Percentiles rank a stretch among this genome's conserved stretches.
phyloP scores from a whole-genome alignment of 1,140 invertebrate genomes.

The Rhagoletis zephyria region DNA sequence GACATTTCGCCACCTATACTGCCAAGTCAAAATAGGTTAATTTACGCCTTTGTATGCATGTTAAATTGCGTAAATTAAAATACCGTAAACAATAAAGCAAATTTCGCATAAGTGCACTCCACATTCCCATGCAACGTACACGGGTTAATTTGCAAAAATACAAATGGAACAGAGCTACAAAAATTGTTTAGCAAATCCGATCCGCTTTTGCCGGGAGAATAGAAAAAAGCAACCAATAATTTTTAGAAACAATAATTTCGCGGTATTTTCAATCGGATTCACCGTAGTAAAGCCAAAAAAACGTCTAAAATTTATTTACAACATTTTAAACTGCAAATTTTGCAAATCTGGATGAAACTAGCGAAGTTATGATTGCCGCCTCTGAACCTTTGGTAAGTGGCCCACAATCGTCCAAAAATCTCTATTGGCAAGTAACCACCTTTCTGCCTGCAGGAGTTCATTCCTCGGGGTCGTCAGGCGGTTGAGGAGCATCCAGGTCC shows the following conservation, averaged over 20 bases:
- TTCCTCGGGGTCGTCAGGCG: slow-evolving; percentile 89
- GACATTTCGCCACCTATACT: no score
- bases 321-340: slow-evolving; percentile 54
- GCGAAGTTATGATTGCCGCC: slow-evolving; percentile 84
- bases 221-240: neutral
- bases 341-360: slow-evolving; percentile 85
- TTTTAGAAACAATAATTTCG: neutral
- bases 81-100: no score
- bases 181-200: neutral
- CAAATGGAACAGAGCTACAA: slow-evolving; percentile 30
- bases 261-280: neutral
- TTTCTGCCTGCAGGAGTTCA: slow-evolving; percentile 82
- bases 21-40: no score
- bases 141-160: slow-evolving; percentile 6
- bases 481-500: slow-evolving; percentile 84
- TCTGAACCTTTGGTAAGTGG: slow-evolving; percentile 82
- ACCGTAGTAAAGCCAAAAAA: neutral
- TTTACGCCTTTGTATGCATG: no score
- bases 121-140: no score
- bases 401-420: neutral
- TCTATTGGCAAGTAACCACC: neutral
- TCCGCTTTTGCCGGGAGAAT: slow-evolving; percentile 12
- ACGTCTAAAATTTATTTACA: slow-evolving; percentile 4
- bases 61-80: no score
- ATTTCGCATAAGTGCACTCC: no score